Percentiles rank a stretch among this genome's conserved stretches.
phyloP scores from a whole-genome alignment of 1,140 invertebrate species.

The Eciton burchellii region DNA sequence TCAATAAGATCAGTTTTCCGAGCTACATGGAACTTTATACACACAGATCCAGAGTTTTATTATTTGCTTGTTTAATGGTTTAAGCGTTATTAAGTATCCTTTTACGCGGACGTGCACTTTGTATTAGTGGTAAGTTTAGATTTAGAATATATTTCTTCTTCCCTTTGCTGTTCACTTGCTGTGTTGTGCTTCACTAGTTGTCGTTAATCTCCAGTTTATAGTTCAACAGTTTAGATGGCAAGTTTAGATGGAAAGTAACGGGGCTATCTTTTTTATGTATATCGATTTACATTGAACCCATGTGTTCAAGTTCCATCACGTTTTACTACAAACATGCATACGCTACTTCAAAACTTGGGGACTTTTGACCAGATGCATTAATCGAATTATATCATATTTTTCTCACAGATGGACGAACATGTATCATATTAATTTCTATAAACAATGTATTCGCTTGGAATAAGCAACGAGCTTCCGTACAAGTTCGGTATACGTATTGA shows the following conservation, averaged over 20 bases:
- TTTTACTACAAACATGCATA: conserved; percentile 55
- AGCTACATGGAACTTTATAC: conserved; percentile 62
- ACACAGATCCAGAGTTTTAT: conserved; percentile 35
- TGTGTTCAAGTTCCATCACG: conserved; percentile 36
- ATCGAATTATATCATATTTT: conserved; percentile 43
- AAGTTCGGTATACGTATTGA: not conserved
- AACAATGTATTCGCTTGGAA: conserved; percentile 29
- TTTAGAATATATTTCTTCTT: not conserved
- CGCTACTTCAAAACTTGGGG: conserved; percentile 26
- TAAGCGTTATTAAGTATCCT: conserved; percentile 14
- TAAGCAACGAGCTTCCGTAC: conserved; percentile 41
- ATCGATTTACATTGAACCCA: conserved; percentile 39
- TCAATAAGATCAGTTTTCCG: conserved; percentile 83
- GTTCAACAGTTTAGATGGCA: not conserved
- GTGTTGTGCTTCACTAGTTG: conserved; percentile 7
- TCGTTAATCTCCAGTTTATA: not conserved
- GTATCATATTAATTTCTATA: conserved; percentile 9
- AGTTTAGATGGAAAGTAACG: not conserved
- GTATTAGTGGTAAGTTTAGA: conserved; percentile 27
- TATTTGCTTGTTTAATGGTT: not conserved
- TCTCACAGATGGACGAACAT: conserved; percentile 12
- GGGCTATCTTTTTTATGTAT: conserved; percentile 39
- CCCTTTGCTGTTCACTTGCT: conserved; percentile 17
- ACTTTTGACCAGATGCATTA: conserved; percentile 9
- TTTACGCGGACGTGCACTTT: conserved; percentile 44